Evolutionary conservation across 2,797 vertebrate species (phyloP).

Genomic region (Myotis vivesi): DNA sequence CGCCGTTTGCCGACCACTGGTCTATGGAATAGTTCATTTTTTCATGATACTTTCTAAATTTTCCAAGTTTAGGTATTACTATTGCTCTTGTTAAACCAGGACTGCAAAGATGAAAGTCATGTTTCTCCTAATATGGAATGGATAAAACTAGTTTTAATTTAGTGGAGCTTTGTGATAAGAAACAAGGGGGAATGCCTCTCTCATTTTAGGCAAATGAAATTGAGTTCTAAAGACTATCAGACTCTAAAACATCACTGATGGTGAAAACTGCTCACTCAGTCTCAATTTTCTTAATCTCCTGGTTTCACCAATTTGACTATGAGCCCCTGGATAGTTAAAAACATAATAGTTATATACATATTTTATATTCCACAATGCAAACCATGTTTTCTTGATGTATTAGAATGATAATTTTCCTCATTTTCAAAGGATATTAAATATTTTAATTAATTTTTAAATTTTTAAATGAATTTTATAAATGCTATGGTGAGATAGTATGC

Average conservation of each 20-base stretch:
- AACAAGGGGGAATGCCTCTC: not conserved
- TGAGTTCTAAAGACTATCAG: not conserved
- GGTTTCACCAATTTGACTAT: not conserved
- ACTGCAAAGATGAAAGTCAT: not conserved
- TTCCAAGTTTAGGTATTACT: not conserved
- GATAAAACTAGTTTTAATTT: not conserved
- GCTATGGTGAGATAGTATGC: not conserved
- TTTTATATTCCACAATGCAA: not conserved
- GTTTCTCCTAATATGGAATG: not conserved
- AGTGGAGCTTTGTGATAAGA: not conserved
- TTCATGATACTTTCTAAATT: not conserved
- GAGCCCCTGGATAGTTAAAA: not conserved
- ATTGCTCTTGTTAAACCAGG: not conserved
- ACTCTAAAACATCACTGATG: not conserved
- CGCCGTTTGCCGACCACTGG: not conserved
- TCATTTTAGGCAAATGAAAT: not conserved
- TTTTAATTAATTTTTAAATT: not conserved
- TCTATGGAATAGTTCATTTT: not conserved
- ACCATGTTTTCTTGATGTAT: not conserved
- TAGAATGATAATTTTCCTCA: not conserved
- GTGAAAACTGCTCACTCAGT: not conserved
- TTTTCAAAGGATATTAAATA: not conserved
- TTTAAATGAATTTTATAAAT: slow-evolving; percentile 1
- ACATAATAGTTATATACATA: not conserved
- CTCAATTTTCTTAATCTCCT: not conserved